Evolutionary conservation across 2,888 invertebrate genomes (phyloP), one percentile per base, ranked within the genome.

Genomic region (Oxystoma pomonae): DNA sequence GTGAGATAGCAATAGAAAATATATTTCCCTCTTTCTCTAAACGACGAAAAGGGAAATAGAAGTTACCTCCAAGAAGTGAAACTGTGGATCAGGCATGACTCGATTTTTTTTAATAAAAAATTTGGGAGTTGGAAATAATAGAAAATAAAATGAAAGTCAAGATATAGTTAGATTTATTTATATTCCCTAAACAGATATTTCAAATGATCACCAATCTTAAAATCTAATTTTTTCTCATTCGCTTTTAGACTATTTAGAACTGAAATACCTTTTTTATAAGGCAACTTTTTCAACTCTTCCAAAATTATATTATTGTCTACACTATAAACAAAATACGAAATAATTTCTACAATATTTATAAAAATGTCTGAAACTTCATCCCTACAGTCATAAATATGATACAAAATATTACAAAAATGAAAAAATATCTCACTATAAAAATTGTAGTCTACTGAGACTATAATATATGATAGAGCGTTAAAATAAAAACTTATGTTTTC

Each of bases 401-500:
- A 67, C 16, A 74, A 66, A 21, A 75, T 74, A 61, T 68, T 69
- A 51, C 70, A 68, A 12, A 75, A 57, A 18, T 63, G 64, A 20
- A 64, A 58, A 61, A 76, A 73, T 21, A 75, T 63, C 21, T 69
- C 58, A 1, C 62, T 61, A 50, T 67, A 56, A 65, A 74, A 75
- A 21, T 64, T 65, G 22, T 73, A 55, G 21, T 70, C 60, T 18
- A 75, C 64, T 61, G 67, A 64, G 49, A 67, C 68, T 35, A 73
- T 70, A 58, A 75, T 75, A 64, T 70, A 74, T 18, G 70, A 63
- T 57, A 76, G 66, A 1, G 71, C 71, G 57, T 72, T 71, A 18
- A 76, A 67, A 62, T 70, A 75, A 69, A 72, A 76, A 57, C 67
- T 67, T 55, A 75, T 67, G 60, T 74, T 70, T 20, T 74, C 69